Evolutionary conservation across 1,140 invertebrate species (phyloP).

Genomic region (Pentalonia nigronervosa): DNA sequence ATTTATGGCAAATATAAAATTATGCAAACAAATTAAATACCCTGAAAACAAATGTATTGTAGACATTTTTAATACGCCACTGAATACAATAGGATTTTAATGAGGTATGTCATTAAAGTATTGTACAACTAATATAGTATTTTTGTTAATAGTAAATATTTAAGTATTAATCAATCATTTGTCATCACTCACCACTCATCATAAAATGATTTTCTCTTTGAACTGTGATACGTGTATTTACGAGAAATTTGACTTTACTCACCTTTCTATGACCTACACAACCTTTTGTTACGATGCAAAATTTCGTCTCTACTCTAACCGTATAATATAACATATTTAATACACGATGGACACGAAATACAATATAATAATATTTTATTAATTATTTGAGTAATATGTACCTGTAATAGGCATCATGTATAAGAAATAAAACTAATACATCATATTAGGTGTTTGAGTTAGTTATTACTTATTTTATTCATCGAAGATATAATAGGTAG

Average conservation of each 20-base stretch:
- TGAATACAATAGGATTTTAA: not conserved
- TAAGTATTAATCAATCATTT: conserved; percentile 50
- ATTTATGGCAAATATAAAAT: not conserved
- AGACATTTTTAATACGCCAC: not conserved
- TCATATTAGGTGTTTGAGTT: not conserved
- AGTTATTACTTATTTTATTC: not conserved
- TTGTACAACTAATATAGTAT: conserved; percentile 15
- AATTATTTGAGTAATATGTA: not conserved
- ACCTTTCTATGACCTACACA: conserved; percentile 42
- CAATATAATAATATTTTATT: not conserved
- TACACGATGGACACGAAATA: not conserved
- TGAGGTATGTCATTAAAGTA: not conserved
- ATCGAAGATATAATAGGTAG: not conserved
- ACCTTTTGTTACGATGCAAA: conserved; percentile 25
- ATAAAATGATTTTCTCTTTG: conserved; percentile 49
- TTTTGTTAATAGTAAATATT: not conserved
- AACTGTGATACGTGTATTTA: not conserved
- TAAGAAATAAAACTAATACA: not conserved
- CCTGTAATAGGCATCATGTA: not conserved
- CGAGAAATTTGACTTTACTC: conserved; percentile 20
- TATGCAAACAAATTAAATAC: conserved; percentile 14
- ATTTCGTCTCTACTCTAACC: not conserved
- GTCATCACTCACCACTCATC: conserved; percentile 3
- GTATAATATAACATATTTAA: not conserved
- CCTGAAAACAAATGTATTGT: not conserved